Percentiles rank a stretch among this genome's conserved stretches.
phyloP scores from a whole-genome alignment of 1,140 invertebrate genomes.

The Drosophila pandora region DNA sequence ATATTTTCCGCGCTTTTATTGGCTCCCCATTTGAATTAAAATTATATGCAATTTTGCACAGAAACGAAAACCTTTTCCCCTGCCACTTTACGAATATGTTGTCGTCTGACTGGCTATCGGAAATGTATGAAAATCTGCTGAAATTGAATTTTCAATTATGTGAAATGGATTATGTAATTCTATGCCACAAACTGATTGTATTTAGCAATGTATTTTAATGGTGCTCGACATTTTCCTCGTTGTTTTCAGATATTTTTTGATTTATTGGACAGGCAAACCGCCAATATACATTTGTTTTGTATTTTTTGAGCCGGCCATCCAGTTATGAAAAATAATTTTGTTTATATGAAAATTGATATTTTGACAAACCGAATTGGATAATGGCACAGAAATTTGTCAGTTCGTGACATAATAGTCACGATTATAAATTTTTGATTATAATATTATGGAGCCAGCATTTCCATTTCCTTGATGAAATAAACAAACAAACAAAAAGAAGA shows the following conservation, averaged over 20 bases:
- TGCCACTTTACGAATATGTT: not conserved
- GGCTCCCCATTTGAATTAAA: constrained; percentile 26
- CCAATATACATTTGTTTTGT: constrained; percentile 25
- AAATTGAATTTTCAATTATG: constrained; percentile 65
- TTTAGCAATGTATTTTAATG: constrained; percentile 33
- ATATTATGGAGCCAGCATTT: constrained; percentile 11
- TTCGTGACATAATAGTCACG: constrained; percentile 54
- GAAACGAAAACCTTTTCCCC: constrained; percentile 9
- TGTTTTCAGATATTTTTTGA: constrained; percentile 18
- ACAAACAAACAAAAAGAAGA: constrained; percentile 11
- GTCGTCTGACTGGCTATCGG: not conserved
- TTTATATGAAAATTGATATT: constrained; percentile 59
- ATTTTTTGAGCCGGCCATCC: not conserved
- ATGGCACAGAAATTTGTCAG: constrained; percentile 34
- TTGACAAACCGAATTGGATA: constrained; percentile 11
- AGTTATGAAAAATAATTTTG: constrained; percentile 20
- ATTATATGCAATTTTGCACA: constrained; percentile 42
- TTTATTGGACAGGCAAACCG: constrained; percentile 24
- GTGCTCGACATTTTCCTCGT: constrained; percentile 24
- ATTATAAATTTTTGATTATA: constrained; percentile 22
- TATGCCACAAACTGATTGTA: constrained; percentile 47
- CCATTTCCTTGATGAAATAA: constrained; percentile 11
- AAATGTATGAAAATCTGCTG: constrained; percentile 11
- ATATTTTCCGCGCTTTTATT: constrained; percentile 10
- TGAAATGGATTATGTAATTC: constrained; percentile 54